Evolutionary conservation across 2,113 vertebrate genomes (phyloP), one percentile per base, ranked within the genome.

Genomic region (Zosterops lateralis): DNA sequence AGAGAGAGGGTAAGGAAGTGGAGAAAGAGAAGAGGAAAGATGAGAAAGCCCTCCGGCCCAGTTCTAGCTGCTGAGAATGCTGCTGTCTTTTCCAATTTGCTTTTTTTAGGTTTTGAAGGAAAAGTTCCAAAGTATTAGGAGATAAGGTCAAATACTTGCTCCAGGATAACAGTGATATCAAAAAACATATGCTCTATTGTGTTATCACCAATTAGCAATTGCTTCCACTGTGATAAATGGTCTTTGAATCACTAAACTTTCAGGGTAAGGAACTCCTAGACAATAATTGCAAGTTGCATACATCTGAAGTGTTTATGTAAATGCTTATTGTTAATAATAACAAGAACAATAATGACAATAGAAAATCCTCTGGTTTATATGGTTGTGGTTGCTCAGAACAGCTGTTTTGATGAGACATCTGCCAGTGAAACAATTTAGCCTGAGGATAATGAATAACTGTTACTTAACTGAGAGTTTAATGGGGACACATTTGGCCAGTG

Each of bases 331-430:
- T 94, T 96, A 94, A 94, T 95, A 95, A 96, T 90, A 96, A 92
- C 86, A 90, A 87, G 84, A 90, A 93, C 80, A 87, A 89, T 75
- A 93, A 80, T 36, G 72, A 93, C 90, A 96, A 94, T 92, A 90
- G 92, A 92, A 72, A 92, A 93, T 83, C 73, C 72, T 67, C 70
- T 64, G 9, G 57, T 95, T 93, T 88, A 64, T 53, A 36, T 53
- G 80, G 80, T 67, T 89, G 76, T 74, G 48, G 72, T 75, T 92
- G 61, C 65, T 92, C 83, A 72, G 73, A 95, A 92, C 92, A 96
- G 79, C 80, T 95, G 94, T 88, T 96, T 92, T 89, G 94, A 94
- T 90, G 86, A 94, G 95, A 94, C 94, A 94, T 96, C 95, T 95
- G 95, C 80, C 94, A 89, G 73, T 61, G 89, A 92, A 94, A 95